phyloP scores from a whole-genome alignment of 2,113 vertebrate species.

The Catagonus wagneri region DNA sequence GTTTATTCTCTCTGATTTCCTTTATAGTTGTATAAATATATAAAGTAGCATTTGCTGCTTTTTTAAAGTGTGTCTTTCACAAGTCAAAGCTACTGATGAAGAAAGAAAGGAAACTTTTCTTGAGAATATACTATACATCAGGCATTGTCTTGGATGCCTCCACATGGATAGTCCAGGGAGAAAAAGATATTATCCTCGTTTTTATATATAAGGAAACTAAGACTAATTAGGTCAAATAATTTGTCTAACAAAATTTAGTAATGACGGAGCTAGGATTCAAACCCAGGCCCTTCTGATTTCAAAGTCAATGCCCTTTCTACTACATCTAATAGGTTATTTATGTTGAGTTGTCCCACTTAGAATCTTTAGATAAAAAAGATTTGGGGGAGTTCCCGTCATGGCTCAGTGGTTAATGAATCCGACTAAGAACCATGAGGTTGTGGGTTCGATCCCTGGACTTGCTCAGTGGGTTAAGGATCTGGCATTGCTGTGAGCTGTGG shows the following conservation, averaged over 20 bases:
- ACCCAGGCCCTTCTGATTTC: conserved; percentile 10
- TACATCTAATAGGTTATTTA: conserved; percentile 7
- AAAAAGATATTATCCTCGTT: neutral
- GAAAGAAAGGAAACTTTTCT: conserved; percentile 4
- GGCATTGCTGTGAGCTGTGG: no score
- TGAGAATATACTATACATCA: neutral
- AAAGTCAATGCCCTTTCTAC: conserved; percentile 22
- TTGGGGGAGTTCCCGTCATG: no score
- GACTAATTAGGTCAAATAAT: neutral
- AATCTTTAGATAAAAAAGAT: conserved; percentile 37
- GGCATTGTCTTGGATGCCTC: neutral
- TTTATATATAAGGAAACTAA: neutral
- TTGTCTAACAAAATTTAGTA: neutral
- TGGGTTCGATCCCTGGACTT: no score
- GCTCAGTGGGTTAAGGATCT: no score
- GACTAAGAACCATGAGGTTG: no score
- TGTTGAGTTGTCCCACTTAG: neutral
- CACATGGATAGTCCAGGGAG: neutral
- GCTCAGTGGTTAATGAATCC: no score
- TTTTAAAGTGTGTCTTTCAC: conserved; percentile 12
- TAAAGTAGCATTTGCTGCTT: conserved; percentile 20
- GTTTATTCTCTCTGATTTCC: neutral
- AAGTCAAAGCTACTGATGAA: conserved; percentile 19
- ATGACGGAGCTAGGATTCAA: neutral
- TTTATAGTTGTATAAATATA: neutral